Conservation (phyloP, 2,888 invertebrate genomes). For the Caenorhabditis drosophilae region DNA sequence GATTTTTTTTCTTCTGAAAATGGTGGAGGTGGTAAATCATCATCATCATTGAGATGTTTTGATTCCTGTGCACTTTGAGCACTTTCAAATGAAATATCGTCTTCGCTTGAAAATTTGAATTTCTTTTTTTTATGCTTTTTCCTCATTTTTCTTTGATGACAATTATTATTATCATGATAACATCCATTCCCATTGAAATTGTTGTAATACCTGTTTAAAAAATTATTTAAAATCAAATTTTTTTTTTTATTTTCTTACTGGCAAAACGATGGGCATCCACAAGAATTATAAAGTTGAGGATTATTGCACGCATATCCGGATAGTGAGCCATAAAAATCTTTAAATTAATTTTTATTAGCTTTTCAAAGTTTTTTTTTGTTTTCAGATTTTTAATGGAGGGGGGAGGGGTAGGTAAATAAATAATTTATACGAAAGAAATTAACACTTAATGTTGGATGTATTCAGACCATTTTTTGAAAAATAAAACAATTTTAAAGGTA, state of each 20-base stretch:
- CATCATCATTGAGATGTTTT: slow-evolving; percentile 23
- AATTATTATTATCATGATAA: neutral
- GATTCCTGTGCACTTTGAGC: neutral
- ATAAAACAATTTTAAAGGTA: neutral
- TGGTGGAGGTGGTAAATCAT: slow-evolving; percentile 29
- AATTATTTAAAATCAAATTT: neutral
- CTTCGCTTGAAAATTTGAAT: slow-evolving; percentile 22
- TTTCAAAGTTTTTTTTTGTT: neutral
- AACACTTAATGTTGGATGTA: neutral
- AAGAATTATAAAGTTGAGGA: slow-evolving; percentile 32
- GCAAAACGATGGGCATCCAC: slow-evolving; percentile 36
- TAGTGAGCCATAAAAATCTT: slow-evolving; percentile 35
- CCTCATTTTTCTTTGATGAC: slow-evolving; percentile 8
- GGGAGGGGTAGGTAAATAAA: no score
- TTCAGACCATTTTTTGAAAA: neutral
- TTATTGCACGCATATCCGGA: slow-evolving; percentile 44
- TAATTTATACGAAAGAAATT: no score
- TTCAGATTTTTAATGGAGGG: no score
- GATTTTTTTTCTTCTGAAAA: no score
- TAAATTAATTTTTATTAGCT: neutral
- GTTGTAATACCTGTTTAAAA: neutral
- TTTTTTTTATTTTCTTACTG: slow-evolving; percentile 15
- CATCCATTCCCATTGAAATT: slow-evolving; percentile 3
- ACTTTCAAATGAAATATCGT: no score
- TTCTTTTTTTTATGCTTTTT: slow-evolving; percentile 29